phyloP scores from a whole-genome alignment of 2,113 vertebrate genomes.

The Ceyx cyanopectus region DNA sequence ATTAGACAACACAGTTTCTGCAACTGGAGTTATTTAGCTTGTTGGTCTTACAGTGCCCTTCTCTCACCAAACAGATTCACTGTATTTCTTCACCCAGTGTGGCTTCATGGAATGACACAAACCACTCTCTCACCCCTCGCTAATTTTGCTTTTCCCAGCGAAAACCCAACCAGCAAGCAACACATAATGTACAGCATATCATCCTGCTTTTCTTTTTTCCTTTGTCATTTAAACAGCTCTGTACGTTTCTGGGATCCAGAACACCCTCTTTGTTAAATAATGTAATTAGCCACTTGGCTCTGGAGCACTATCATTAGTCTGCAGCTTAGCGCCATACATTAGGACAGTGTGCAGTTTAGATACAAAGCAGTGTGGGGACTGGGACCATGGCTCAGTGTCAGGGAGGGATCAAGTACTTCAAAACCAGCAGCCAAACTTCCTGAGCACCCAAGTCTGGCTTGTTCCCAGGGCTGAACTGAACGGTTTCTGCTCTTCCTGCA shows the following conservation, averaged over 20 bases:
- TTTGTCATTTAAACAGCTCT: not conserved
- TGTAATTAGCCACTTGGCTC: conserved; percentile 63
- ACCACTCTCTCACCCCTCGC: not conserved
- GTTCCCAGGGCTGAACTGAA: not conserved
- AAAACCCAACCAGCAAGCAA: not conserved
- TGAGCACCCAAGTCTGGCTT: not conserved
- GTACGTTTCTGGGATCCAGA: conserved; percentile 38
- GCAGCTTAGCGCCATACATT: not conserved
- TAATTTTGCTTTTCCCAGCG: not conserved
- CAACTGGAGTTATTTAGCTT: not conserved
- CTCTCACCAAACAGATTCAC: not conserved
- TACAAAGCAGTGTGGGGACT: rapidly evolving
- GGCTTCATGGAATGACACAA: not conserved
- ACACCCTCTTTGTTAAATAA: conserved; percentile 29
- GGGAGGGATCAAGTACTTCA: not conserved
- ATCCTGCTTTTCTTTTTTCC: not conserved
- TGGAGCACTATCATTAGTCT: conserved; percentile 10
- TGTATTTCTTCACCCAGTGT: not conserved
- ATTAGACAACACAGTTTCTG: not conserved
- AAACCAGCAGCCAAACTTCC: not conserved
- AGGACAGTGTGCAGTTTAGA: not conserved
- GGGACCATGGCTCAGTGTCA: rapidly evolving
- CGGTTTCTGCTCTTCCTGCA: not conserved
- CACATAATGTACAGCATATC: not conserved
- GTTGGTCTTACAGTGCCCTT: not conserved